Base-by-base conservation (phyloP, 2,888 invertebrate genomes). In the Meiosimyza platycephala region DNA sequence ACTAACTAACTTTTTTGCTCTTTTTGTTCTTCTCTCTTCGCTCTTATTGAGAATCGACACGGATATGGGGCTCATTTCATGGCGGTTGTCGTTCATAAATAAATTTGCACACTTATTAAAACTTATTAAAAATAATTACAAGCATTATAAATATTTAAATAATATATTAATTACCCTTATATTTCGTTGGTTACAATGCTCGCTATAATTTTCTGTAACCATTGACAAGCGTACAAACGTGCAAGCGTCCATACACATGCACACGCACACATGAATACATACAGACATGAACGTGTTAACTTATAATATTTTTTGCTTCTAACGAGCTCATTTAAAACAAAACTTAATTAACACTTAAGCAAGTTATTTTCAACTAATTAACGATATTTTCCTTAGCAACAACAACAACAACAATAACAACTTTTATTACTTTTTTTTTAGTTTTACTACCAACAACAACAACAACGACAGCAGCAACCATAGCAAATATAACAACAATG, bases 261-360 rank as follows among this genome's bases (percentile, higher is more conserved):
- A 51, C 51, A 48, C 12, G 18, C 48, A 60, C 47, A 48, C 69
- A 69, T n/a, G 48, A 50, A 64, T 69, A 55, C 70, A 71, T 68
- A 71, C 70, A 50, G 63, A 55, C 64, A 65, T 55, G 66, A 60
- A 57, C 60, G 50, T 33, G 65, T 64, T 51, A 52, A 54, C 71
- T 72, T 48, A 50, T 50, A 33, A 73, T 73, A 74, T 75, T 72
- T 76, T 75, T 76, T 55, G 71, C 59, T 75, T 74, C 71, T 76
- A 76, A 76, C 74, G 75, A 76, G 75, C 76, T 76, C 74, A 73
- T 74, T 63, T 75, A 68, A 62, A 76, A 76, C 76, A 75, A 79
- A 79, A 79, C 77, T 80, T 80, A 80, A 80, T 79, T 79, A 78
- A 79, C 80, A 79, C 80, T 79, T 79, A 79, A 78, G 78, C 78